Evolutionary conservation across 2,888 invertebrate genomes (phyloP).

Genomic region (Lithophane semibrunnea): DNA sequence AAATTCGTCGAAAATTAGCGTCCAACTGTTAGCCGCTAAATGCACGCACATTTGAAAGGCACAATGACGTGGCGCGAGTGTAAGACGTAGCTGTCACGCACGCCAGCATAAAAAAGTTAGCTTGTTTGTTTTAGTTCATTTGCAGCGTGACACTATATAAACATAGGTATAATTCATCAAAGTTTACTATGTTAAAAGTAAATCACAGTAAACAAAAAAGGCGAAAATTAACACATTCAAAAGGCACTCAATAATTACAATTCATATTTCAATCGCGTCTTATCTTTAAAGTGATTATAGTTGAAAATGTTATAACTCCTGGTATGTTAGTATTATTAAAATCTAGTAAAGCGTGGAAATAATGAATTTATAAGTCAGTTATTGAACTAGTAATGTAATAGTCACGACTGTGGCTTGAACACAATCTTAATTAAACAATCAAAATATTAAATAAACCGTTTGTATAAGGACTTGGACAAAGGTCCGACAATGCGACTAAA

Average conservation of each 20-base stretch:
- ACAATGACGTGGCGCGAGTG: too few relatives aligned
- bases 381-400: conserved; percentile 49
- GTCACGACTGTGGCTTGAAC: conserved; percentile 33
- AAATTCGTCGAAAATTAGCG: too few relatives aligned
- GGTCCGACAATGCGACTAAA: conserved; percentile 15
- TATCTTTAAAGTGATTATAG: conserved; percentile 41
- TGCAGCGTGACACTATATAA: too few relatives aligned
- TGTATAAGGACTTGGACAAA: conserved; percentile 6
- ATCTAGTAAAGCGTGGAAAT: conserved; percentile 56
- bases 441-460: conserved; percentile 55
- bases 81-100: too few relatives aligned
- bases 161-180: too few relatives aligned
- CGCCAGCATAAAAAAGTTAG: too few relatives aligned
- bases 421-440: conserved; percentile 61
- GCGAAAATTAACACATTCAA: background rate
- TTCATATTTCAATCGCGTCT: conserved; percentile 33
- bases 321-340: conserved; percentile 54
- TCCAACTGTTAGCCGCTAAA: too few relatives aligned
- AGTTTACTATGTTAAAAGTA: background rate
- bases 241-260: conserved; percentile 25
- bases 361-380: conserved; percentile 54
- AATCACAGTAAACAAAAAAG: background rate
- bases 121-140: too few relatives aligned
- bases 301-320: conserved; percentile 32
- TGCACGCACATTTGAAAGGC: too few relatives aligned